These are phyloP conservation scores for Gasterosteus nipponicus DNA, from an alignment of 2,113 vertebrate genomes.

Conservation along the genomic window DNA sequence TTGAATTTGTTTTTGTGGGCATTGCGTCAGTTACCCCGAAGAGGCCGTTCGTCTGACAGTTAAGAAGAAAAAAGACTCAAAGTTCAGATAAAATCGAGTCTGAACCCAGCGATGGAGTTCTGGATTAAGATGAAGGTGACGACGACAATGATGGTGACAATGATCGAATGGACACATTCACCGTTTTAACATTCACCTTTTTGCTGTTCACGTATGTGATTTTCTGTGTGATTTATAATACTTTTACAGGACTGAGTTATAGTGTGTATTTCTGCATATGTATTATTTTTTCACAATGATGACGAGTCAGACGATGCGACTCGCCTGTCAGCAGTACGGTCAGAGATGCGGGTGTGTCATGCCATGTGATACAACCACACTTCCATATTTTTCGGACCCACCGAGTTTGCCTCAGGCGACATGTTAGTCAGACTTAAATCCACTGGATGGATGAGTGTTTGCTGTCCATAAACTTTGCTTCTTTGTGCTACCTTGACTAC, in stretches of 20 bases:
- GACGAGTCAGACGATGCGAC: not conserved
- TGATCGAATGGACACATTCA: conserved; percentile 13
- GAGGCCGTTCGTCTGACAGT: conserved; percentile 57
- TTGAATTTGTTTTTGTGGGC: conserved; percentile 14
- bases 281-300: not conserved
- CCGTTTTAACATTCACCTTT: not conserved
- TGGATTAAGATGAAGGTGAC: conserved; percentile 23
- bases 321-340: not conserved
- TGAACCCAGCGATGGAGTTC: conserved; percentile 59
- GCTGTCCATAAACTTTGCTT: not conserved
- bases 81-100: conserved; percentile 62
- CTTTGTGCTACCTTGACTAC: conserved; percentile 8
- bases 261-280: not conserved
- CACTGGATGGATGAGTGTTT: not conserved
- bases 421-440: not conserved
- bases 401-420: not conserved
- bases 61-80: conserved; percentile 24
- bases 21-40: conserved; percentile 43
- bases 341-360: not conserved
- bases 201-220: not conserved
- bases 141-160: not conserved
- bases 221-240: not conserved
- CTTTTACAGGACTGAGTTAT: not conserved
- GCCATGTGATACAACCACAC: not conserved
- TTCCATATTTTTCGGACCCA: not conserved